Percentiles rank a stretch among this genome's conserved stretches.
These are phyloP conservation scores for Mastigias papua DNA, from an alignment of 30 jellyfish, hydroid and myxozoan species.

Conservation along the genomic window DNA sequence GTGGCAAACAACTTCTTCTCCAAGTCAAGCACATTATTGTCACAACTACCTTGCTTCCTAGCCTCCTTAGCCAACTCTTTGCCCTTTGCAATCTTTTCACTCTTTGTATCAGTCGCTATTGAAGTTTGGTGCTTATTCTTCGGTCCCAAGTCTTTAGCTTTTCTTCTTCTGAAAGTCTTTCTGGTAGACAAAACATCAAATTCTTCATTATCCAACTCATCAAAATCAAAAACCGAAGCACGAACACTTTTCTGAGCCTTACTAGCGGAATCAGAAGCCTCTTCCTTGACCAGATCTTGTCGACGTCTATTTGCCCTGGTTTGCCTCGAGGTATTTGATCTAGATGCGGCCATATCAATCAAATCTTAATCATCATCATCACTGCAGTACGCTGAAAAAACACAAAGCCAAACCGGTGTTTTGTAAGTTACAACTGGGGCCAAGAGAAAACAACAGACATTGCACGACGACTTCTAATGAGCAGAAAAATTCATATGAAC, in stretches of 20 bases:
- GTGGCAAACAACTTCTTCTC: background rate
- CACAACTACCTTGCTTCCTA: background rate
- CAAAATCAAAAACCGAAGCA: constrained; percentile 30
- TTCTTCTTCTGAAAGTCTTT: constrained; percentile 20
- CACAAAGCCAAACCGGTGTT: too few species aligned
- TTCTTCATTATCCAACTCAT: constrained; percentile 49
- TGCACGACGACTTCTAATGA: background rate
- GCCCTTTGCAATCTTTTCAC: background rate
- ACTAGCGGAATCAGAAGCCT: background rate
- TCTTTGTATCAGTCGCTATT: background rate
- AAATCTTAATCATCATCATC: background rate
- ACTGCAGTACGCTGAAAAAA: background rate
- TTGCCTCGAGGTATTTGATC: background rate
- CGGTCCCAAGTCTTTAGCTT: background rate
- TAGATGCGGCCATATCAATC: background rate
- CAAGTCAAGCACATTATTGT: background rate
- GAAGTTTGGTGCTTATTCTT: background rate
- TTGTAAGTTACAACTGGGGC: background rate
- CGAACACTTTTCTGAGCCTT: background rate
- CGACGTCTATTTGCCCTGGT: background rate
- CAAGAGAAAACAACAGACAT: background rate
- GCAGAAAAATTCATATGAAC: background rate
- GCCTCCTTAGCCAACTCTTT: background rate
- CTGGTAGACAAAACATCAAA: constrained; percentile 47
- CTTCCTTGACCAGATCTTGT: background rate